Evolutionary conservation across 1,140 invertebrate genomes (phyloP).

Genomic region (Acromyrmex echinatior): DNA sequence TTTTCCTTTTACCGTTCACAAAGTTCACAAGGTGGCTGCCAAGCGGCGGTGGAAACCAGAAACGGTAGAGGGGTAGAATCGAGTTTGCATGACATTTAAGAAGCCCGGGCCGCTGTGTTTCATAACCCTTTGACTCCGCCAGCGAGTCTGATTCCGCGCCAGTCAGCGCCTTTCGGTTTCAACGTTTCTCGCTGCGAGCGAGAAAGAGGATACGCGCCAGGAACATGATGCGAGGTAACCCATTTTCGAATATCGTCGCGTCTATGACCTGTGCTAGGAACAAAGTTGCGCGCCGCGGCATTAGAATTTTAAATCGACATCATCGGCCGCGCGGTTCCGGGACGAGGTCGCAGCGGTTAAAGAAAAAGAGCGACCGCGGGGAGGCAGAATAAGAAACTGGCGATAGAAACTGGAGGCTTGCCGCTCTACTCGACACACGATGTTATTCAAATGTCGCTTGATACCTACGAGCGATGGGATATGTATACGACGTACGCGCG

Average conservation of each 20-base stretch:
- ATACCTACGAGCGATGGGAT: conserved; percentile 49
- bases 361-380: conserved; percentile 40
- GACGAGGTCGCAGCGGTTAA: conserved; percentile 31
- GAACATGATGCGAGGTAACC: conserved; percentile 62
- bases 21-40: conserved; percentile 7
- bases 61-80: conserved; percentile 63
- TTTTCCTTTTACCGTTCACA: conserved; percentile 48
- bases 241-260: conserved; percentile 61
- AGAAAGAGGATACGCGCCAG: not conserved
- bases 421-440: conserved; percentile 40
- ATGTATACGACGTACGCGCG: conserved; percentile 24
- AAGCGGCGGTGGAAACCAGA: conserved; percentile 29
- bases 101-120: conserved; percentile 64
- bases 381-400: conserved; percentile 24
- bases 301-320: conserved; percentile 80
- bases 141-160: conserved; percentile 62
- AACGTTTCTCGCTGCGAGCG: conserved; percentile 16
- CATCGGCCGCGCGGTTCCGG: conserved; percentile 56
- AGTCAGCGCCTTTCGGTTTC: conserved; percentile 59
- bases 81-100: conserved; percentile 79
- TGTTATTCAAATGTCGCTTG: conserved; percentile 63
- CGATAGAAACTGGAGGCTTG: conserved; percentile 46
- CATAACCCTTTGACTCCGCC: conserved; percentile 76
- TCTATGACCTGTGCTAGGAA: conserved; percentile 59
- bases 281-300: conserved; percentile 70